Evolutionary conservation across 2,113 vertebrate genomes (phyloP), one percentile per base, ranked within the genome.

Genomic region (Puma concolor): DNA sequence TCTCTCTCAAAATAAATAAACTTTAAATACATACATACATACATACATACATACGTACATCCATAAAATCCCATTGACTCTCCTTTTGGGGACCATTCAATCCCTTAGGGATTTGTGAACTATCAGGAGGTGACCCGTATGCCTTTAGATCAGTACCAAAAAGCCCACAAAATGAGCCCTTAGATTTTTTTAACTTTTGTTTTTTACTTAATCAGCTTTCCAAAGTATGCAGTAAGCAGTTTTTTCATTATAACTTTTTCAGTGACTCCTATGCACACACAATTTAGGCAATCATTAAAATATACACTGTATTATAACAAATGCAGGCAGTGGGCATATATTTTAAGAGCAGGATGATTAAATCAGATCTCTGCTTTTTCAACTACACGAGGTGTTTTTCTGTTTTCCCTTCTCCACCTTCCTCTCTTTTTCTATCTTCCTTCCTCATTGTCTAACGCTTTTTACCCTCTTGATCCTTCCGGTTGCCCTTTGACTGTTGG

Each of bases 131-230:
- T 41, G 67, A 31, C 16, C 33, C 64, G 0, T 9, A 13, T 12
- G 10, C 63, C 76, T 83, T n/a, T 60, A 79, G n/a, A 88, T 23
- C 17, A 52, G 27, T 17, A 57, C 16, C n/a, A 14, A 16, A 52
- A 67, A 41, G 41, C 44, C 31, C 77, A 60, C 66, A 93, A 54
- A 95, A 72, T 16, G 27, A 82, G 38, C 13, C 38, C 31, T 8
- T 11, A 5, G 29, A 29, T 16, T 50, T 36, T 76, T 69, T 50
- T 33, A 87, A 23, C 8, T 69, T 66, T 38, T 52, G 44, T 85
- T 89, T 89, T 91, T 29, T n/a, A 52, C 41, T 25, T 85, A 79
- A 80, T 81, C 71, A 41, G 44, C 63, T 74, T 67, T 54, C 69
- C 36, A 88, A 38, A 85, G 33, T 21, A 80, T 25, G 23, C 19